Evolutionary conservation across 2,113 vertebrate genomes (phyloP), one percentile per base, ranked within the genome.

Genomic region (Todiramphus chloris): DNA sequence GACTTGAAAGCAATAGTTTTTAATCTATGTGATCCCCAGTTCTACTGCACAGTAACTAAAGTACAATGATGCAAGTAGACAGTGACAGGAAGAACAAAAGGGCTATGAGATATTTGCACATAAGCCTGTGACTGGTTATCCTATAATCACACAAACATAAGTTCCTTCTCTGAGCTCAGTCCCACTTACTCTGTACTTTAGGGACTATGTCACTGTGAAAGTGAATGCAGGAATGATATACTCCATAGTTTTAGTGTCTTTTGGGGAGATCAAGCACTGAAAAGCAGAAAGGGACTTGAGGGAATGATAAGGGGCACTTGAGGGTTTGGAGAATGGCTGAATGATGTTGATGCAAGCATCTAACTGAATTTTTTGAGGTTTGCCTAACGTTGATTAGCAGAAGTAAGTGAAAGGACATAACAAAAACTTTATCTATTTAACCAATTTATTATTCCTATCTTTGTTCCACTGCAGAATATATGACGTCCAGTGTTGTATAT

Each of bases 1-100:
- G 90, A 90, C 69, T 21, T 89, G 91, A 95, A 96, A 94, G 91
- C 58, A 93, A 90, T 82, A 94, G 90, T 90, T 97, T 96, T 87
- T 95, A 97, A 97, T 96, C 96, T 96, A 39, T 18, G 5, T 48
- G 56, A 89, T 92, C 93, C 77, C 63, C 58, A 53, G 70, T 91
- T 92, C 95, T 90, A 87, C 62, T 6, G 1, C 77, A 78, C 66
- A 69, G 44, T 63, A 95, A 87, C 94, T 96, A 67, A 93, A 59
- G 16, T 33, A 59, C 66, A 55, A 48, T 62, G 81, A 63, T 75
- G 30, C 33, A 72, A 63, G 46, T 50, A 87, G 50, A 58, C 58
- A 68, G 55, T 41, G 55, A 85, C 60, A 74, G 77, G 56, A 83
- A 91, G 30, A 86, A 66, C 13, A 84, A 73, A 5, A 62, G 44